Evolutionary conservation across 2,113 vertebrate species (phyloP).

Genomic region (Osmerus eperlanus): DNA sequence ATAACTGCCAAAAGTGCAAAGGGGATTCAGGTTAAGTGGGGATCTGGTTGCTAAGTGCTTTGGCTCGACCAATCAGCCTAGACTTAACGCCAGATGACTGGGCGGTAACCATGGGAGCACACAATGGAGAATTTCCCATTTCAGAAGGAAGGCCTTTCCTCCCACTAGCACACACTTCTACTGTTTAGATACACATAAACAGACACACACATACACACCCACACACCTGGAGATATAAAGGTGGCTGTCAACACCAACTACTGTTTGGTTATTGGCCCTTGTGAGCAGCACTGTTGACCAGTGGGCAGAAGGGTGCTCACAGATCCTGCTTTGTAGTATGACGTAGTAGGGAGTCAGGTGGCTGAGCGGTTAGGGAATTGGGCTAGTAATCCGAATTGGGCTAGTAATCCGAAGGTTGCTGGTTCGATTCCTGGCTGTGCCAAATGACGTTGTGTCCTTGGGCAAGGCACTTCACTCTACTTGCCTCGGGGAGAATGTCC

Average conservation of each 20-base stretch:
- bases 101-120: conserved; percentile 6
- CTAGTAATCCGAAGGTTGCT: too few relatives aligned
- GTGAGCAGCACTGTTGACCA: neutral
- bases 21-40: conserved; percentile 27
- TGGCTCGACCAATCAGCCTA: conserved; percentile 12
- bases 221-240: neutral
- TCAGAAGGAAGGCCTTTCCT: neutral
- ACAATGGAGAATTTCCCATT: conserved; percentile 9
- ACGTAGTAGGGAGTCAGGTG: too few relatives aligned
- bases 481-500: too few relatives aligned
- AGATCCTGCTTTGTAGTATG: neutral
- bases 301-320: neutral
- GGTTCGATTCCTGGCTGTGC: too few relatives aligned
- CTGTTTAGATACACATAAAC: conserved; percentile 1
- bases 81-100: conserved; percentile 13
- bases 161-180: neutral
- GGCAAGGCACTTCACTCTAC: too few relatives aligned
- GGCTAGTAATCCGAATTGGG: too few relatives aligned
- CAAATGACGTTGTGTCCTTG: too few relatives aligned
- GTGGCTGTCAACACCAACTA: conserved; percentile 8
- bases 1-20: neutral
- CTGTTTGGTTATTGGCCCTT: neutral
- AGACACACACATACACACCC: neutral
- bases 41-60: conserved; percentile 17
- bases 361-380: too few relatives aligned